Conservation (phyloP, 2,888 invertebrate species). For the Leptopilina syphax region DNA sequence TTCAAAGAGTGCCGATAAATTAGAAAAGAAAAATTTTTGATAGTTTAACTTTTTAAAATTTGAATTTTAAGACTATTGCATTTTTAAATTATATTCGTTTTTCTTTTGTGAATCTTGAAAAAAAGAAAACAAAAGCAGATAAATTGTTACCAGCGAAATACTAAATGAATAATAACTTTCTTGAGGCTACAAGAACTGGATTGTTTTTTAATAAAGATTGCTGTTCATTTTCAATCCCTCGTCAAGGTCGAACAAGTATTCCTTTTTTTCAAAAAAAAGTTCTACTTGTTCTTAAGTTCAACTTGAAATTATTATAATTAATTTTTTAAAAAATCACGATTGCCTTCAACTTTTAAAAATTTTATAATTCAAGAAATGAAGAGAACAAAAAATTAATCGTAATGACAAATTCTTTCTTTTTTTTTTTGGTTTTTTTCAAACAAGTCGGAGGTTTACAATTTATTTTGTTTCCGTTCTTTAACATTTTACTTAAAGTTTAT, state of each 20-base stretch:
- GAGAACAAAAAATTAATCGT: too few species aligned
- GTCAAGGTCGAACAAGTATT: slow-evolving; percentile 9
- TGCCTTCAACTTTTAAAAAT: not conserved
- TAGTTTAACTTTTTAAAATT: too few species aligned
- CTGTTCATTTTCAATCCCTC: not conserved
- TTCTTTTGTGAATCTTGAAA: not conserved
- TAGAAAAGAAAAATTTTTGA: too few species aligned
- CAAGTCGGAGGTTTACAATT: too few species aligned
- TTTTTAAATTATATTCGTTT: too few species aligned
- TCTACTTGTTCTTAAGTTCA: slow-evolving; percentile 2
- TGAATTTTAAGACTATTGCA: too few species aligned
- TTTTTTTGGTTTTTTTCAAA: too few species aligned
- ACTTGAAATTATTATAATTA: not conserved
- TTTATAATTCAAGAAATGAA: not conserved
- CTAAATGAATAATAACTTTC: not conserved
- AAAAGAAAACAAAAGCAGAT: too few species aligned
- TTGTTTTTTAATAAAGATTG: slow-evolving; percentile 9
- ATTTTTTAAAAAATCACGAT: not conserved
- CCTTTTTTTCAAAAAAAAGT: not conserved
- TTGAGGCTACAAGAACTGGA: slow-evolving; percentile 15
- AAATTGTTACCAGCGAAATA: too few species aligned
- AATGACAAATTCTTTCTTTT: not conserved
- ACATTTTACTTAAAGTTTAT: slow-evolving; percentile 1
- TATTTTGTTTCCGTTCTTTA: slow-evolving; percentile 21
- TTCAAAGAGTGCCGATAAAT: not conserved